Base-by-base conservation (phyloP, 2,888 invertebrate species). In the Leptopilina myrica region DNA sequence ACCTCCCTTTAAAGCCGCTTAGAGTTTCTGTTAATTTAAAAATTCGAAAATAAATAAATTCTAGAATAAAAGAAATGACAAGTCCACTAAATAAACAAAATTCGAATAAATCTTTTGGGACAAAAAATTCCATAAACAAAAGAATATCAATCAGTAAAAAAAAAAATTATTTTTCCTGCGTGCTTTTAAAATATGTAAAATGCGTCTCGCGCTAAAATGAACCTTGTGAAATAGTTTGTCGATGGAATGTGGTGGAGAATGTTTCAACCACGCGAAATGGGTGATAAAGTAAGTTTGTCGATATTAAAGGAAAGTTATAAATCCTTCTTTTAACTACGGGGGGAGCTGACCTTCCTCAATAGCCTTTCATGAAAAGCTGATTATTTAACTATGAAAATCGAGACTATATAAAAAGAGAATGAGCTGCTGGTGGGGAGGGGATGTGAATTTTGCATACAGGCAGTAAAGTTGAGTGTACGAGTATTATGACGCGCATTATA, bases 261-360 rank as follows among this genome's bases (percentile, higher is more conserved):
- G 15, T 62, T 33, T 26, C 26, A 26, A 14, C 33, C 53, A 33
- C 14, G 7, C n/a, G 33, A 73, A 73, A 56, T 56, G 56, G 73
- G 73, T n/a, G 9, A 56, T 73, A 73, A 73, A 73, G 56, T 73
- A n/a, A n/a, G 73, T 56, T 73, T 73, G 73, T 73, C 56, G 73
- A 73, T 53, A 73, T 56, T 73, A 11, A 33, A 73, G 73, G 33
- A 73, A 53, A 73, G 73, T 14, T 33, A 33, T 73, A 73, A 73
- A 73, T 73, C 56, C 33, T 53, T 33, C 53, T 73, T 73, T 73
- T 56, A 73, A 73, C 53, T 73, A 73, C 53, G 26, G 49, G 26
- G 26, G 33, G 33, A 73, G 56, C 26, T 73, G 73, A 56, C 73
- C 73, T 73, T 56, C 73, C 73, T 53, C 53, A 56, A 11, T 67